A percentile compares a stretch with the other conserved stretches of the same genome.
These are phyloP conservation scores for Macroteleia sp. DNA, from an alignment of 2,888 invertebrate genomes.

Conservation along the genomic window DNA sequence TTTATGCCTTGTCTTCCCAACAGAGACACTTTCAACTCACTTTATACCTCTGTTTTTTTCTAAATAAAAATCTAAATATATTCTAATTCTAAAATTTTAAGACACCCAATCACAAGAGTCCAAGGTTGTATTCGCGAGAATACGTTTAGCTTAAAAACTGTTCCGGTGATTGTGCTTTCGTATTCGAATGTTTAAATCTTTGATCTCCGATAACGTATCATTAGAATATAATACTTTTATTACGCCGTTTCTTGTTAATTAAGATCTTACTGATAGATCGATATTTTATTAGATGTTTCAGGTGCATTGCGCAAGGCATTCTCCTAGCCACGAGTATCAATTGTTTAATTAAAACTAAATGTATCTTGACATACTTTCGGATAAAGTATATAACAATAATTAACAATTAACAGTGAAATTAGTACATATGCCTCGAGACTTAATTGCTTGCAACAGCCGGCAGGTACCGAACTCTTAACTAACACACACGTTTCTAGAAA, in stretches of 20 bases:
- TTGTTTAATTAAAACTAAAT: slow-evolving; percentile 57
- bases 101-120: too few species aligned
- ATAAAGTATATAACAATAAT: slow-evolving; percentile 52
- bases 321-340: slow-evolving; percentile 28
- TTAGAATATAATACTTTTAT: slow-evolving; percentile 41
- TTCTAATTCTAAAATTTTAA: too few species aligned
- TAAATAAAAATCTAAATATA: too few species aligned
- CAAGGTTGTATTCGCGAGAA: too few species aligned
- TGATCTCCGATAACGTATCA: slow-evolving; percentile 18
- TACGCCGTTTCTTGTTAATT: slow-evolving; percentile 38
- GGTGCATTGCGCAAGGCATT: slow-evolving; percentile 16
- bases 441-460: slow-evolving; percentile 79
- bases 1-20: too few species aligned
- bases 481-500: slow-evolving; percentile 3
- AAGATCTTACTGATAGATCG: slow-evolving; percentile 37
- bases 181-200: too few species aligned
- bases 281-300: slow-evolving; percentile 8
- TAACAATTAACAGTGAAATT: slow-evolving; percentile 79
- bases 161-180: too few species aligned
- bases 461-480: slow-evolving; percentile 36
- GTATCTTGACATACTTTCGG: slow-evolving; percentile 48
- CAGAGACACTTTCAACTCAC: too few species aligned
- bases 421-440: slow-evolving; percentile 74
- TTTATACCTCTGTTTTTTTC: too few species aligned
- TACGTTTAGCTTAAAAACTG: too few species aligned